Conservation (phyloP, 2,113 vertebrate genomes). For the Oryzias javanicus region DNA sequence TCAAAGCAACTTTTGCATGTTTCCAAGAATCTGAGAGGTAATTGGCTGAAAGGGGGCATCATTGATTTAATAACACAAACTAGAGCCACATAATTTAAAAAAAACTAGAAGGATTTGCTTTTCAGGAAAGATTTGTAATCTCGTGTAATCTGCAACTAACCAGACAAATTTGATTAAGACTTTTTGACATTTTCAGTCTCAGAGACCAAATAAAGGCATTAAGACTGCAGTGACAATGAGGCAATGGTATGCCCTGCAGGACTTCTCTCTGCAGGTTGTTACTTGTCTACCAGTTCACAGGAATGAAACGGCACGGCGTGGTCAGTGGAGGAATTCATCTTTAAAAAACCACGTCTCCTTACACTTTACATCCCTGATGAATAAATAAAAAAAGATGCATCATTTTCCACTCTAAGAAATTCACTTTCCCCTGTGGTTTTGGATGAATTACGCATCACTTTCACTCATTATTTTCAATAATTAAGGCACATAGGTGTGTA, state of each 20-base stretch:
- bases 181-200: too few species aligned
- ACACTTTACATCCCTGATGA: too few species aligned
- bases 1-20: background rate
- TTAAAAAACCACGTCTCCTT: too few species aligned
- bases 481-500: background rate
- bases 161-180: background rate
- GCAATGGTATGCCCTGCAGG: background rate
- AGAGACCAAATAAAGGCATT: too few species aligned
- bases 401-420: too few species aligned
- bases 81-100: background rate
- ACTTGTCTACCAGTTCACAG: background rate
- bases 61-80: background rate
- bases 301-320: too few species aligned
- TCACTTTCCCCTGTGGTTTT: too few species aligned
- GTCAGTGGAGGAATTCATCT: too few species aligned
- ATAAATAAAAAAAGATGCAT: too few species aligned
- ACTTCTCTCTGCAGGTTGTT: slow-evolving; percentile 12
- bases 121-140: background rate
- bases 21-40: background rate
- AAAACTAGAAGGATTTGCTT: background rate
- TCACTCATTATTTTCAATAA: too few species aligned
- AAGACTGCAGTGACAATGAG: background rate
- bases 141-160: background rate
- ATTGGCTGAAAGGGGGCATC: background rate
- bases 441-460: too few species aligned